Conservation (phyloP, 2,113 vertebrate species). For the Platanista minor region DNA sequence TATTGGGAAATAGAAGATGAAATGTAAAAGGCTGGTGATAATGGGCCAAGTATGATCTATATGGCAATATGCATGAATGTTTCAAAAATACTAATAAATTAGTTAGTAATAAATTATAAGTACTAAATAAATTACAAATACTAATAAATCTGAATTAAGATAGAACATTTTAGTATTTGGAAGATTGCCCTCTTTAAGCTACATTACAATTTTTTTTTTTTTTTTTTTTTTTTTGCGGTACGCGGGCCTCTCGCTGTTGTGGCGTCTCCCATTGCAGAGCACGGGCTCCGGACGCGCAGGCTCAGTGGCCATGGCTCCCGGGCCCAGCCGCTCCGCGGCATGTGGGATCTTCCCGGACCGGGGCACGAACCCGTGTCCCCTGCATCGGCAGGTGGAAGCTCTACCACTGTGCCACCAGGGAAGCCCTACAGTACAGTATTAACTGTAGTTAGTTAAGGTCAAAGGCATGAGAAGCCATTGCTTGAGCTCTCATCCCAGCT, state of each 20-base stretch:
- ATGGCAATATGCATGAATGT: neutral
- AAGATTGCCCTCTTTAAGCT: neutral
- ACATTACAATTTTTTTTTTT: too few species aligned
- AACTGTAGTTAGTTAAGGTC: neutral
- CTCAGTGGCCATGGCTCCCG: too few species aligned
- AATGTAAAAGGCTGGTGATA: constrained; percentile 12
- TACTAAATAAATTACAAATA: neutral
- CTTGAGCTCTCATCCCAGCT: neutral
- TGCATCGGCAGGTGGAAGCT: too few species aligned
- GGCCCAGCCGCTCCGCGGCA: too few species aligned
- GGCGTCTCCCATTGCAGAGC: too few species aligned
- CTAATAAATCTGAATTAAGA: neutral
- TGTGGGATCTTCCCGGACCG: too few species aligned
- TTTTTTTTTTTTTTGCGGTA: too few species aligned
- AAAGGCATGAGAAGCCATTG: neutral
- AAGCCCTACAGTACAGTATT: neutral
- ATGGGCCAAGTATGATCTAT: neutral
- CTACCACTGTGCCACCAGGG: too few species aligned
- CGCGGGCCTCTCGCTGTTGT: too few species aligned
- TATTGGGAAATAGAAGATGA: constrained; percentile 1
- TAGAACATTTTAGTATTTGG: neutral
- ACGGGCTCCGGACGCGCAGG: too few species aligned
- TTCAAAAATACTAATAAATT: neutral
- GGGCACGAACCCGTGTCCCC: too few species aligned
- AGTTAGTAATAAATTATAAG: neutral